Base-by-base conservation (phyloP, 2,888 invertebrate species). In the Norana najaformis region DNA sequence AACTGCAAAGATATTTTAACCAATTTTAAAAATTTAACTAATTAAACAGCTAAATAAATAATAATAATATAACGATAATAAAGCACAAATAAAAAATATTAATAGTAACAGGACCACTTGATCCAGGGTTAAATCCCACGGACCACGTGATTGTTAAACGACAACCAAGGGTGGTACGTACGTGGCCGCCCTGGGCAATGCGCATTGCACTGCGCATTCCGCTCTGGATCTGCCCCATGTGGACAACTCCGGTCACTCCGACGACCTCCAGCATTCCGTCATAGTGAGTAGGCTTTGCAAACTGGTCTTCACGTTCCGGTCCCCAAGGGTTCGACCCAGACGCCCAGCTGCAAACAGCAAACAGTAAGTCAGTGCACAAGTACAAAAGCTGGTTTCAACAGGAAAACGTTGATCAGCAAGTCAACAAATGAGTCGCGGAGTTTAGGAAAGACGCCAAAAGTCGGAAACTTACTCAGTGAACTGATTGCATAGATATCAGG, bases 321-420 rank as follows among this genome's bases (percentile, higher is more conserved):
- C 99, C 99, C 99, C 99, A 99, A 18, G 99, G 99, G 93, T 99
- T 99, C 88, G 99, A 99, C 92, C 99, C 99, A 90, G 98, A 98
- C 92, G 99, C 99, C 99, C 99, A 99, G 96, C 99, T 99, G 94
- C 1, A 94, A 92, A 90, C 35, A 47, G 41, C 88, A 38, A n/a
- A 36, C 47, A 47, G 47, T 18, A 14, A 47, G 47, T 18, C 47
- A 47, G 47, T 18, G 14, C 14, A 14, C 3, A 3, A 41, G 47
- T 5, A n/a, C n/a, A n/a, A n/a, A n/a, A n/a, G n/a, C n/a, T n/a
- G n/a, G n/a, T n/a, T n/a, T n/a, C n/a, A n/a, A n/a, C n/a, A n/a
- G n/a, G n/a, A n/a, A n/a, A n/a, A n/a, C n/a, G n/a, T n/a, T n/a
- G n/a, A n/a, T n/a, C n/a, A 53, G 53, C 4, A 8, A n/a, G n/a